Base-by-base conservation (phyloP, 1,140 invertebrate species). In the Drosophila neocordata region DNA sequence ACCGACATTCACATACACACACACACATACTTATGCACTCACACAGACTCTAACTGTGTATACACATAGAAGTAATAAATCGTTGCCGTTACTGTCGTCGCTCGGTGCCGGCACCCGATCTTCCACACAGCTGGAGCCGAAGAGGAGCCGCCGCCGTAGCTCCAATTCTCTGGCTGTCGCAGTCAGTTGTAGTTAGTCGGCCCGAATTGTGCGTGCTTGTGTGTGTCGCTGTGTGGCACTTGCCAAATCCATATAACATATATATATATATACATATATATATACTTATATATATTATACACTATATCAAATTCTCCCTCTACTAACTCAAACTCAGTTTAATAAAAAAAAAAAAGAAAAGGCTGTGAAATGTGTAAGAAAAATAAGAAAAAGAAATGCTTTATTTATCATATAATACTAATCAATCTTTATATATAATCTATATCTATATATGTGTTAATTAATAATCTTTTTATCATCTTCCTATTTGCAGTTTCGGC, bases 131-230 rank as follows among this genome's bases (percentile, higher is more conserved):
- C 41, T 58, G 61, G 52, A 27, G 68, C 34, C 56, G 56, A 41
- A 35, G 41, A 73, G 81, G 72, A 87, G 78, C 66, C 65, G 67
- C 56, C 53, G 64, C 38, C 27, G 41, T 34, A 57, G 55, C 55
- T 35, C 53, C 63, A 75, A 72, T 71, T 35, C 68, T 61, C 61
- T 53, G 69, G 48, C 31, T 58, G 22, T 35, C 22, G 60, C 66
- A 81, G 74, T 82, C 81, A 85, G 77, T 85, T 85, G 81, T 85
- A 85, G 83, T 79, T 88, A 88, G 82, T 88, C 73, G 74, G 74
- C 67, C 74, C 81, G 68, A 75, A 31, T 48, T 18, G 60, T 52
- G 69, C 53, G 20, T 48, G 64, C 55, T 38, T 58, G 56, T 27
- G 74, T 81, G 78, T 73, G 62, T 20, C 18, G 13, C 53, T 51